Conservation (phyloP, 2,888 invertebrate species). For the Caenorhabditis plicata region DNA sequence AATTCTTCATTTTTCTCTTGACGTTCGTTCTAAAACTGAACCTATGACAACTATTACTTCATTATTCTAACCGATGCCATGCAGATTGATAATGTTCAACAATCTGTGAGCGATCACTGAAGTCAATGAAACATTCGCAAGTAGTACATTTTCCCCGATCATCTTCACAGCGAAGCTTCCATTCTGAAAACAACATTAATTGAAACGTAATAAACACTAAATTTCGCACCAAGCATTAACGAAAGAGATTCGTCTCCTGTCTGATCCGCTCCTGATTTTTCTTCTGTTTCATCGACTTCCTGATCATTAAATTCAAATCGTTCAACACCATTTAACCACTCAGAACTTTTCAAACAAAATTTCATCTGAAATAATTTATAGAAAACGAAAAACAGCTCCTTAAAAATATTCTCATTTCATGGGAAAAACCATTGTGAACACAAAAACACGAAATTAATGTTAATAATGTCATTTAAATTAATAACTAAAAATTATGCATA, state of each 20-base stretch:
- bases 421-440: not conserved
- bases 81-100: constrained; percentile 38
- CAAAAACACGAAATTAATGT: not conserved
- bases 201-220: not conserved
- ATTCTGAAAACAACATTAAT: constrained; percentile 15
- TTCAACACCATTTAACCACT: constrained; percentile 22
- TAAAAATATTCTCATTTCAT: not conserved
- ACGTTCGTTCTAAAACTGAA: constrained; percentile 18
- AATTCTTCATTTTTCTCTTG: constrained; percentile 14
- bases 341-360: constrained; percentile 16
- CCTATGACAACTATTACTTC: constrained; percentile 1
- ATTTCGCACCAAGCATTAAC: constrained; percentile 15
- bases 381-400: not conserved
- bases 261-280: constrained; percentile 4
- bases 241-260: constrained; percentile 19
- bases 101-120: constrained; percentile 21
- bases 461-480: constrained; percentile 1
- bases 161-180: constrained; percentile 25
- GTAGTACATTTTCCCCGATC: constrained; percentile 34
- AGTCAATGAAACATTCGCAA: constrained; percentile 27
- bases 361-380: constrained; percentile 14
- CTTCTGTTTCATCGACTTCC: constrained; percentile 6
- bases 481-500: not conserved
- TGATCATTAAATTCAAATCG: constrained; percentile 6
- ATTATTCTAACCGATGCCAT: constrained; percentile 18